Percentiles rank a stretch among this genome's conserved stretches.
phyloP scores from a whole-genome alignment of 2,797 vertebrate genomes.

The Epinephelus coioides region DNA sequence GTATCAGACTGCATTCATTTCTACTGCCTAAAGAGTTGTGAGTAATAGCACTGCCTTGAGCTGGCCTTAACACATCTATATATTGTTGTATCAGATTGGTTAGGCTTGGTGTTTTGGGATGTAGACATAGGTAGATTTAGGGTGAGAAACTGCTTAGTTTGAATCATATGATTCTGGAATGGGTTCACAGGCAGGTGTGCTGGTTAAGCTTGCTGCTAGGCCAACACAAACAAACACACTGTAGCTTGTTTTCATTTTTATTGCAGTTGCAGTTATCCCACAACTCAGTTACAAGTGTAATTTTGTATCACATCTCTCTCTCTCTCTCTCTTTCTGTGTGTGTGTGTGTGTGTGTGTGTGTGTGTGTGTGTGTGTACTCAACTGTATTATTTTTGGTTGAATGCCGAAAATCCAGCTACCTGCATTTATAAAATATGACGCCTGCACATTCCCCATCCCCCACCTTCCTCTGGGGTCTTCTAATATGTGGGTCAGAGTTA shows the following conservation, averaged over 20 bases:
- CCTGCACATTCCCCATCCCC: slow-evolving; percentile 7
- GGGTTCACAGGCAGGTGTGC: background rate
- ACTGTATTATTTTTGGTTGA: slow-evolving; percentile 15
- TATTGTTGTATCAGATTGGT: background rate
- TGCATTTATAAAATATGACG: slow-evolving; percentile 39
- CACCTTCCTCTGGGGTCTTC: slow-evolving; percentile 10
- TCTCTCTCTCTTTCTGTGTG: background rate
- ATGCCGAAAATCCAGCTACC: slow-evolving; percentile 26
- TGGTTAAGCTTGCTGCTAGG: background rate
- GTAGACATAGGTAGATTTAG: no score
- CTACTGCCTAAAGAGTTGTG: no score
- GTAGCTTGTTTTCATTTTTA: background rate
- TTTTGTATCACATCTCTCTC: background rate
- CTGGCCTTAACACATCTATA: no score
- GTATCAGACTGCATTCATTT: no score
- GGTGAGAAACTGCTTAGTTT: no score
- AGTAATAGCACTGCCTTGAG: no score
- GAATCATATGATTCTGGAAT: background rate
- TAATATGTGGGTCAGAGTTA: slow-evolving; percentile 44
- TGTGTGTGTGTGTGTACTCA: background rate
- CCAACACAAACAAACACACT: background rate
- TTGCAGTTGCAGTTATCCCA: background rate
- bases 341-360: background rate
- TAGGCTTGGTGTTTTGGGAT: background rate
- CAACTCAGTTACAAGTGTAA: background rate